Percentiles rank a stretch among this genome's conserved stretches.
Evolutionary conservation across 2,888 invertebrate genomes (phyloP).

Genomic region (Lamellibrachia columna): DNA sequence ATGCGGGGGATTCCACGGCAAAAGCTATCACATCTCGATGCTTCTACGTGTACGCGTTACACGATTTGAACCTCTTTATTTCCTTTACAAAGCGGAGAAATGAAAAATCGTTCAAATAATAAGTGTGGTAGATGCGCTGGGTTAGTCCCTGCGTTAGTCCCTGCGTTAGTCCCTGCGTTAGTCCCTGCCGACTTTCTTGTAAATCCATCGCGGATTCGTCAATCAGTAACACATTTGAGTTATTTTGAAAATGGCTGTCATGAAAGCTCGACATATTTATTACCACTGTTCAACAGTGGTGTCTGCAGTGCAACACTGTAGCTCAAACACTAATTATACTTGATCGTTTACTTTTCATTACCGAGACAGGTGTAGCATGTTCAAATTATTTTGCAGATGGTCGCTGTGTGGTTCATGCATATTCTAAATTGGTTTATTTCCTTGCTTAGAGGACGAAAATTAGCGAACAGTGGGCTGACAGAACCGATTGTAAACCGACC

Average conservation of each 20-base stretch:
- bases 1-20: neutral
- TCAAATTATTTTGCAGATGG: neutral
- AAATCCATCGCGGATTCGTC: neutral
- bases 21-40: neutral
- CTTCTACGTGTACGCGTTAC: neutral
- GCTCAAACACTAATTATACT: neutral
- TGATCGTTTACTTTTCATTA: neutral
- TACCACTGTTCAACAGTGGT: neutral
- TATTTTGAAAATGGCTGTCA: neutral
- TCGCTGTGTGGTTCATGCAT: neutral
- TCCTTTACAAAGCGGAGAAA: neutral
- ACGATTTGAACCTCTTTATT: neutral
- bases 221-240: no score
- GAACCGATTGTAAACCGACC: neutral
- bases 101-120: neutral
- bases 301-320: neutral
- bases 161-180: neutral
- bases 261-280: neutral
- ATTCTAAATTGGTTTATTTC: neutral
- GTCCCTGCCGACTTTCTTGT: neutral
- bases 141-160: neutral
- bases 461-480: neutral
- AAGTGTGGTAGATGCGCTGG: neutral
- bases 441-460: neutral
- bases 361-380: neutral